phyloP scores from a whole-genome alignment of 2,888 invertebrate genomes.

The Callyntrura sp. region DNA sequence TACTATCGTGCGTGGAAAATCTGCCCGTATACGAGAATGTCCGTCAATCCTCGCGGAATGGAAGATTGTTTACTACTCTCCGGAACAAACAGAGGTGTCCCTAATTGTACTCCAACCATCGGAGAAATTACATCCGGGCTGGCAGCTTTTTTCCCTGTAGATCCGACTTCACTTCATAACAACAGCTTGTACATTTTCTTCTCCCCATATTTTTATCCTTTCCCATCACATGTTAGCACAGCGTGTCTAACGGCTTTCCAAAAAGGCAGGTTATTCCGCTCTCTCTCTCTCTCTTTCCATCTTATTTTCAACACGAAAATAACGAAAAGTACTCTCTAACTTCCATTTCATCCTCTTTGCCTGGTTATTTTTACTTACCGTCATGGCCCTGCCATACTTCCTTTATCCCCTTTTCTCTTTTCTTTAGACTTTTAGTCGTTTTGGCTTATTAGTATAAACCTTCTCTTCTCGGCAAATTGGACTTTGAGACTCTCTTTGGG shows the following conservation, averaged over 20 bases:
- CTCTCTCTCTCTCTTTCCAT: too few relatives aligned
- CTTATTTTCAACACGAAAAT: slow-evolving; percentile 21
- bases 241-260: slow-evolving; percentile 30
- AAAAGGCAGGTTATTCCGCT: slow-evolving; percentile 18
- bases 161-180: slow-evolving; percentile 9
- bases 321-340: slow-evolving; percentile 19
- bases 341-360: slow-evolving; percentile 8
- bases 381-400: slow-evolving; percentile 33
- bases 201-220: slow-evolving; percentile 31
- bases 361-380: slow-evolving; percentile 42
- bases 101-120: too few relatives aligned
- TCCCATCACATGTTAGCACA: slow-evolving; percentile 35
- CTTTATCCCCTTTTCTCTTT: not conserved
- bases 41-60: not conserved
- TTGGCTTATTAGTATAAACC: slow-evolving; percentile 64
- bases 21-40: too few relatives aligned
- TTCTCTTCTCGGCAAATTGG: slow-evolving; percentile 63
- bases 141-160: not conserved
- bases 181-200: slow-evolving; percentile 42
- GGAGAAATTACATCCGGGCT: not conserved
- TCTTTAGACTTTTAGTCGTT: slow-evolving; percentile 36
- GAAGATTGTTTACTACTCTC: too few relatives aligned
- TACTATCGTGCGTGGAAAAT: not conserved
- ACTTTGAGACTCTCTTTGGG: slow-evolving; percentile 36
- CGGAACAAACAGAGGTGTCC: too few relatives aligned